phyloP scores from a whole-genome alignment of 2,797 vertebrate genomes.

The Syngnathus acus region DNA sequence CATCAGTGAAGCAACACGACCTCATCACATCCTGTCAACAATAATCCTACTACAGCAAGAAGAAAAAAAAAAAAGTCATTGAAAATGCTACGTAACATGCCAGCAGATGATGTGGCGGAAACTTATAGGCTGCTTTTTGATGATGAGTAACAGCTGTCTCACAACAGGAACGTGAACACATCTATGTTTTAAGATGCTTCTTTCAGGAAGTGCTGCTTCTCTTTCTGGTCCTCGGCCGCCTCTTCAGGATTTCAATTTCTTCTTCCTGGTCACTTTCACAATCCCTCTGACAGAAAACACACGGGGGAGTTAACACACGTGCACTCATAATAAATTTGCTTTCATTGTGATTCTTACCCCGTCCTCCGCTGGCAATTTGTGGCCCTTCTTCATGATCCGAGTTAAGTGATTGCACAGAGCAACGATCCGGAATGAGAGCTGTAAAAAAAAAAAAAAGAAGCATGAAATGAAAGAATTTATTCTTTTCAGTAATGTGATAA shows the following conservation, averaged over 20 bases:
- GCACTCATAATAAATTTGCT: neutral
- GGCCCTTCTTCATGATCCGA: constrained; percentile 80
- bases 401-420: constrained; percentile 89
- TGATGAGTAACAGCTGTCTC: constrained; percentile 16
- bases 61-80: constrained; percentile 11
- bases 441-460: constrained; percentile 21
- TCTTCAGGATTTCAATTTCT: constrained; percentile 70
- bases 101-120: constrained; percentile 13
- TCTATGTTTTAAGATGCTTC: constrained; percentile 1
- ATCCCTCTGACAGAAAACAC: constrained; percentile 64
- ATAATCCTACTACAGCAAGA: constrained; percentile 15
- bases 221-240: constrained; percentile 71
- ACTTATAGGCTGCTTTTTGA: constrained; percentile 9
- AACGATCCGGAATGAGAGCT: constrained; percentile 89
- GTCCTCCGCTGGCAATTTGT: constrained; percentile 52
- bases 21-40: constrained; percentile 27
- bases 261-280: constrained; percentile 90
- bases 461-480: neutral
- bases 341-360: constrained; percentile 59
- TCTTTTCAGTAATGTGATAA: too few species aligned
- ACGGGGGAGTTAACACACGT: neutral
- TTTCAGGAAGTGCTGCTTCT: constrained; percentile 86
- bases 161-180: constrained; percentile 9
- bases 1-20: constrained; percentile 16
- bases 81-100: constrained; percentile 15